Percentiles rank a stretch among this genome's conserved stretches.
Conservation (phyloP, 2,113 vertebrate genomes). For the Gambusia affinis region DNA sequence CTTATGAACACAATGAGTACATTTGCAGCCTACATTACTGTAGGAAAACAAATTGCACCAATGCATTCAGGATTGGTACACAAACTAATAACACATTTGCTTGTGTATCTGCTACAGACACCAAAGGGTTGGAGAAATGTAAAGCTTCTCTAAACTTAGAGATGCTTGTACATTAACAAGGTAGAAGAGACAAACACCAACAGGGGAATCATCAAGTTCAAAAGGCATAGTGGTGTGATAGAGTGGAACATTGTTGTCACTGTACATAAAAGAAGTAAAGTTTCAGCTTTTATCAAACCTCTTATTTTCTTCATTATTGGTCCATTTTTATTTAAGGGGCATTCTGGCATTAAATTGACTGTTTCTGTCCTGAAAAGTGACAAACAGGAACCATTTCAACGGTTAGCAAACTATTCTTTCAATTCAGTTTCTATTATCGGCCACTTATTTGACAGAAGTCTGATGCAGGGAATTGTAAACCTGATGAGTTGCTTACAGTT, state of each 20-base stretch:
- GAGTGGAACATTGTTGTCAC: not conserved
- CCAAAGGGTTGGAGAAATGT: not conserved
- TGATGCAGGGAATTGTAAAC: constrained; percentile 16
- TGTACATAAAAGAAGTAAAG: not conserved
- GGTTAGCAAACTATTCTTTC: constrained; percentile 1
- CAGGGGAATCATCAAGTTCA: not conserved
- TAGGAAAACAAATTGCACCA: no score
- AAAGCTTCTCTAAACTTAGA: not conserved
- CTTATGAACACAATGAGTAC: no score
- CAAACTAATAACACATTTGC: not conserved
- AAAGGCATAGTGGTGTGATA: not conserved
- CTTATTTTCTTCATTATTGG: not conserved
- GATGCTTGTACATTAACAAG: not conserved
- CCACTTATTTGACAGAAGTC: not conserved
- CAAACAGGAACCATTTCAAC: not conserved
- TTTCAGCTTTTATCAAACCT: not conserved
- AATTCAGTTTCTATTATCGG: constrained; percentile 2
- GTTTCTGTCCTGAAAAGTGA: constrained; percentile 3
- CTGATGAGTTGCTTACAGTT: constrained; percentile 23
- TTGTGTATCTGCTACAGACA: not conserved
- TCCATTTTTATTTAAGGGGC: not conserved
- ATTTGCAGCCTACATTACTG: no score
- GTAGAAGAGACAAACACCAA: not conserved
- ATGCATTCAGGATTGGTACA: not conserved
- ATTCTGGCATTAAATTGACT: not conserved